Evolutionary conservation across 2,888 invertebrate genomes (phyloP), one percentile per base, ranked within the genome.

Genomic region (Spodoptera littoralis): DNA sequence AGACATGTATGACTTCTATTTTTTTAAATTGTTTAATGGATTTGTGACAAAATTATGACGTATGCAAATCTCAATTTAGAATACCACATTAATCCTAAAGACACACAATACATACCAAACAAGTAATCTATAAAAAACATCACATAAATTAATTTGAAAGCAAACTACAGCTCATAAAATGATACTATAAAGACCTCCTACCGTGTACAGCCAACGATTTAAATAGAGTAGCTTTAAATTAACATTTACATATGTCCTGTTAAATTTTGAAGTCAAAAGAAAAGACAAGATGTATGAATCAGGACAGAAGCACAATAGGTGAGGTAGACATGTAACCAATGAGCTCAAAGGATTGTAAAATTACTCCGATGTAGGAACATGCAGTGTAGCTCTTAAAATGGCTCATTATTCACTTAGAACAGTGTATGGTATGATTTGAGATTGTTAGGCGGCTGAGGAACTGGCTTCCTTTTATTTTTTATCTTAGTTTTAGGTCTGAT

Each of bases 101-200:
- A 30, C 30, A 6, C 4, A 36, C 36, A 36, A 36, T 27, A 27
- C 8, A 36, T 9, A 9, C 36, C 1, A 6, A 30, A 6, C 30
- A 30, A 4, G 6, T 6, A 48, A 53, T 9, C 13, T 30, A 60
- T 42, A 75, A 54, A 77, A 43, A 22, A 47, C 42, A 44, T 12
- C 18, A 6, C 36, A 36, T 9, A 36, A 36, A 36, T 9, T 1
- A 36, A 36, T 36, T 36, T 36, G 9, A 36, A 36, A 36, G 6
- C 8, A 36, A 36, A 36, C 36, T 36, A 36, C 36, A 36, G 30
- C 30, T 36, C 30, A 6, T 36, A 36, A 36, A 36, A 36, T 36
- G 69, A 4, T 8, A 3, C 51, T 44, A 58, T 67, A 65, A 65
- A 77, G 78, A 70, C 80, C 82, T 74, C 79, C 80, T 58, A 63